Base-by-base conservation (phyloP, 2,797 vertebrate genomes). In the Catharus ustulatus region DNA sequence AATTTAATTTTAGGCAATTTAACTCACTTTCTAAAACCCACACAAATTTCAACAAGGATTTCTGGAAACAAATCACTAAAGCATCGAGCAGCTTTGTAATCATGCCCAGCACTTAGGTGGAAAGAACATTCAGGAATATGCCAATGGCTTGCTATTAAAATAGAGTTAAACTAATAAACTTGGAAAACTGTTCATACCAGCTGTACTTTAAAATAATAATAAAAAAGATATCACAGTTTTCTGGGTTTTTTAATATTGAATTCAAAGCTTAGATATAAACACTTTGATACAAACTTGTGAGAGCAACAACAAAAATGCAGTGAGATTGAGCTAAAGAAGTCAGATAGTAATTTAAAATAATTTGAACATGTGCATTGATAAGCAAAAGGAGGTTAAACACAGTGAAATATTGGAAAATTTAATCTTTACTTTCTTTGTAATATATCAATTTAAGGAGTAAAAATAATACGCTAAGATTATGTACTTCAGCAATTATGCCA, bases 1-100 rank as follows among this genome's bases (percentile, higher is more conserved):
- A 86, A 93, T 71, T 93, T 87, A 49, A 89, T 93, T 80, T 83
- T 51, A 15, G 15, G 13, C 42, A 57, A 40, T 82, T 85, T 83
- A 85, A 71, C 38, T 79, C 3, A 1, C 42, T 89, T 23, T 73
- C 72, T 67, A 72, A 95, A 95, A 74, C 36, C n/a, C 40, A 67
- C 61, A 63, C 10, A 90, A 59, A 40, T 92, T 83, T 83, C 74
- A 71, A 71, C 6, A 15, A 51, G 36, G 30, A 58, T 72, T 54
- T 89, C 38, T 36, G 69, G 54, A 94, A 91, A 87, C 34, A 92
- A 92, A 77, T 30, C 2, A 3, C 19, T 58, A 11, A 67, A 71
- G 38, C 55, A 83, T 38, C 57, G 88, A 73, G 57, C 6, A 45
- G 7, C 27, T 84, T 73, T 52, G 16, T 52, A 84, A 87, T 46